phyloP scores from a whole-genome alignment of 2,888 invertebrate genomes.

The Hipparchia semele region DNA sequence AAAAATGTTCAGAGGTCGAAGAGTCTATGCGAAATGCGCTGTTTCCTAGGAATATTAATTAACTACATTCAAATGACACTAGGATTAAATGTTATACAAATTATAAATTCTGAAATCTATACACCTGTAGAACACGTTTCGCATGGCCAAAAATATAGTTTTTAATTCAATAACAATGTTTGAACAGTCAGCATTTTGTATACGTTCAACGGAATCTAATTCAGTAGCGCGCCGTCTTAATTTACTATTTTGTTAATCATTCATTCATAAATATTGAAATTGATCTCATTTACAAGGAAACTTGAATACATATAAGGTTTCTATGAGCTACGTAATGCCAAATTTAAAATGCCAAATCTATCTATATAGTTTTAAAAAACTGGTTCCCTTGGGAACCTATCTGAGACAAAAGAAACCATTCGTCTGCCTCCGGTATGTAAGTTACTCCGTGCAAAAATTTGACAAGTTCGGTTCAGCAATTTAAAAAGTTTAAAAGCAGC shows the following conservation, averaged over 20 bases:
- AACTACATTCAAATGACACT: not conserved
- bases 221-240: not conserved
- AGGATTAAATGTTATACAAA: slow-evolving; percentile 1
- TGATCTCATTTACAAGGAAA: not conserved
- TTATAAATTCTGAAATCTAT: not conserved
- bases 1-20: not conserved
- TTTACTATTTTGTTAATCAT: not conserved
- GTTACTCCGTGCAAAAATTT: no score
- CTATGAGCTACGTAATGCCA: no score
- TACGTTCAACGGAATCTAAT: not conserved
- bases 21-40: not conserved
- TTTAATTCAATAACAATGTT: not conserved
- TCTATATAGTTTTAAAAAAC: no score
- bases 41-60: not conserved
- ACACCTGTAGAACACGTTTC: not conserved
- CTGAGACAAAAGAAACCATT: no score
- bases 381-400: no score
- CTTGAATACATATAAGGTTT: not conserved
- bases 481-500: no score
- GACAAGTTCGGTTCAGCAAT: no score
- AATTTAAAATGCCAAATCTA: no score
- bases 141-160: not conserved
- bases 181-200: not conserved
- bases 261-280: slow-evolving; percentile 4
- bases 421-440: no score